phyloP scores from a whole-genome alignment of 2,888 invertebrate species.

The Bellardia pandia region DNA sequence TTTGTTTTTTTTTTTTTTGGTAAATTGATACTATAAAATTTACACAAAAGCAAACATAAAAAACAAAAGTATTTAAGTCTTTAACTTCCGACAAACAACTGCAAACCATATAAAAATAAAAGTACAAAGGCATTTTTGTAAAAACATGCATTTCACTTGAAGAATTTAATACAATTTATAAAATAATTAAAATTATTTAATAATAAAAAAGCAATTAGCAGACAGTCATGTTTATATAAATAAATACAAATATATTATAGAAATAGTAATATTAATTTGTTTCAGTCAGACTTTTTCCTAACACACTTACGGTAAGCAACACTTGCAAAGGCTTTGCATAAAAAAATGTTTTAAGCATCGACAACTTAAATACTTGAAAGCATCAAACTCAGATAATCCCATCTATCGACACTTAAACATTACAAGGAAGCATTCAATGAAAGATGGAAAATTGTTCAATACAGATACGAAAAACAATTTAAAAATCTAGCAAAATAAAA shows the following conservation, averaged over 20 bases:
- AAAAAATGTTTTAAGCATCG: too few species aligned
- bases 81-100: neutral
- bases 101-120: neutral
- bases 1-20: neutral
- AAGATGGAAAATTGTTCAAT: conserved; percentile 23
- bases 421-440: neutral
- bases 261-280: too few species aligned
- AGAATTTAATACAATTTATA: neutral
- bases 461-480: conserved; percentile 4
- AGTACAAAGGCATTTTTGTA: neutral
- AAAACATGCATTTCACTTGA: neutral
- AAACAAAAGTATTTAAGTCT: neutral
- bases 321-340: neutral
- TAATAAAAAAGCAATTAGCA: conserved; percentile 8
- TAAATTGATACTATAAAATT: neutral
- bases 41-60: neutral
- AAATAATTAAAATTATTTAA: neutral
- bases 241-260: too few species aligned
- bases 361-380: neutral
- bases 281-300: too few species aligned
- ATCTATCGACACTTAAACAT: conserved; percentile 29
- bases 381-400: neutral
- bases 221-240: neutral
- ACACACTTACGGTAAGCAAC: too few species aligned
- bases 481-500: neutral